Conservation (phyloP, 53 echinoderm and acorn worm species). For the Paelopatides confundens region DNA sequence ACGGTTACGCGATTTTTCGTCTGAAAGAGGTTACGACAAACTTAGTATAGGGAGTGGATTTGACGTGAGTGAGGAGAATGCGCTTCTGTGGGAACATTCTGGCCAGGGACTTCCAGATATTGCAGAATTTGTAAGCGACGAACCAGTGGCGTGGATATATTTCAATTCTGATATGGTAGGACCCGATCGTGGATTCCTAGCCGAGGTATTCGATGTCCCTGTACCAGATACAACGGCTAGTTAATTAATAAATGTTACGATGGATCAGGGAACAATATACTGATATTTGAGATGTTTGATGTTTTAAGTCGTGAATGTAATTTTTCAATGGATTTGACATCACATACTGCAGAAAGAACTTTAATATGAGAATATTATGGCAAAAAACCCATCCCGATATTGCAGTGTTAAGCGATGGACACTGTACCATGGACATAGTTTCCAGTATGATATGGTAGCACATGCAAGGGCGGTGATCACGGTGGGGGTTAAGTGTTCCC, state of each 20-base stretch:
- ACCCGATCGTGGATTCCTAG: conserved; percentile 44
- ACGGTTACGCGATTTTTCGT: conserved; percentile 76
- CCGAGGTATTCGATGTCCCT: conserved; percentile 41
- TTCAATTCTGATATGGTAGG: conserved; percentile 55
- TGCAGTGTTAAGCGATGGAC: too few species aligned
- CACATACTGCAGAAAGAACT: too few species aligned
- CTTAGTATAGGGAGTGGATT: conserved; percentile 78
- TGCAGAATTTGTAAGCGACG: conserved; percentile 16
- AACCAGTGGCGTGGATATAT: conserved; percentile 55
- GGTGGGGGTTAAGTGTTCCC: too few species aligned
- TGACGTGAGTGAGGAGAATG: conserved; percentile 36
- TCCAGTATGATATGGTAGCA: too few species aligned
- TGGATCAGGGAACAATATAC: too few species aligned
- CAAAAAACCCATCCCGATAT: too few species aligned
- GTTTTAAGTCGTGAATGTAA: too few species aligned
- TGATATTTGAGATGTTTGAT: too few species aligned
- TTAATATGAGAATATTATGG: too few species aligned
- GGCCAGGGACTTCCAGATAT: conserved; percentile 34
- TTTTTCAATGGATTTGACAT: too few species aligned
- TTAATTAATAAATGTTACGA: not conserved
- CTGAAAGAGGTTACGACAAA: conserved; percentile 79
- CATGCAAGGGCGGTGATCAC: too few species aligned
- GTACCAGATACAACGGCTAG: not conserved
- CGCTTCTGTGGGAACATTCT: conserved; percentile 48
- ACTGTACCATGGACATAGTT: too few species aligned